Percentiles rank a stretch among this genome's conserved stretches.
Evolutionary conservation across 2,113 vertebrate species (phyloP).

Genomic region (crab-eating macaque (Macaca fascicularis)): T2T-MFA8v1.1 NC_088376.1:155077501-155078000

Average conservation of each 20-base stretch:
- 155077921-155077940: background rate
- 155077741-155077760: background rate
- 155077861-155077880: background rate
- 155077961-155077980: background rate
- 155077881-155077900: background rate
- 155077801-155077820: background rate
- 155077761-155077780: background rate
- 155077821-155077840: background rate
- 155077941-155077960: background rate
- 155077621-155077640: background rate
- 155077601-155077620: background rate
- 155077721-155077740: background rate
- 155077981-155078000: background rate
- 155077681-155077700: background rate
- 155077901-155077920: background rate
- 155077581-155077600: background rate
- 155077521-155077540: background rate
- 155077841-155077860: background rate
- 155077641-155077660: background rate
- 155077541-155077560: background rate
- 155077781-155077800: background rate
- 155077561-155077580: rapidly evolving
- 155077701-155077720: background rate
- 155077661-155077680: background rate
- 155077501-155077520: background rate